A percentile compares a stretch with the other conserved stretches of the same genome.
These are phyloP conservation scores for Petromus typicus DNA, from an alignment of 2,113 vertebrate species.

Conservation along the genomic window DNA sequence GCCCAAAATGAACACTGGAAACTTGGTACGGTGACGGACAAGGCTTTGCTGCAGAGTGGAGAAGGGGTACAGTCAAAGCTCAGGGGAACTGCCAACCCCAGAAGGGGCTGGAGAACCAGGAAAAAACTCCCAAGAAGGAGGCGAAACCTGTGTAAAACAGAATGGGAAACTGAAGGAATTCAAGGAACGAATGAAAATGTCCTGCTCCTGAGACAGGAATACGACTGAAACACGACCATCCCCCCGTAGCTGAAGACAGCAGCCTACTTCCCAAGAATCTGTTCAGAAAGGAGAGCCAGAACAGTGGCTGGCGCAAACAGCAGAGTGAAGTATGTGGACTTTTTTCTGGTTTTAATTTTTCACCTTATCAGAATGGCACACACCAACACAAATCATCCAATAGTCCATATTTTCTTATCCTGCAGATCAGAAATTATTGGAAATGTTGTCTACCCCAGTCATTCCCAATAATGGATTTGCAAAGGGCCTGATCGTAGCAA, in stretches of 20 bases:
- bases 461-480: not conserved
- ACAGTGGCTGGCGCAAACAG: not conserved
- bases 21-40: not conserved
- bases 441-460: not conserved
- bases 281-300: not conserved
- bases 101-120: not conserved
- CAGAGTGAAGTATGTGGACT: not conserved
- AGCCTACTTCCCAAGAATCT: not conserved
- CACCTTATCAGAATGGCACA: not conserved
- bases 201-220: not conserved
- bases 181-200: not conserved
- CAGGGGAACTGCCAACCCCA: not conserved
- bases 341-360: not conserved
- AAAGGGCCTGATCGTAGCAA: not conserved
- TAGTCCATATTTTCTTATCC: not conserved
- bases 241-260: not conserved
- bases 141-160: not conserved
- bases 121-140: not conserved
- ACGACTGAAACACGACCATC: not conserved
- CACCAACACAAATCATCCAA: not conserved
- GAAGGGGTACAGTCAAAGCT: accelerated
- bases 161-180: not conserved
- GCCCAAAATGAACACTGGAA: not conserved
- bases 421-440: not conserved
- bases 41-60: too few relatives aligned